Base-by-base conservation (phyloP, 2,888 invertebrate genomes). In the Sepiola atlantica region DNA sequence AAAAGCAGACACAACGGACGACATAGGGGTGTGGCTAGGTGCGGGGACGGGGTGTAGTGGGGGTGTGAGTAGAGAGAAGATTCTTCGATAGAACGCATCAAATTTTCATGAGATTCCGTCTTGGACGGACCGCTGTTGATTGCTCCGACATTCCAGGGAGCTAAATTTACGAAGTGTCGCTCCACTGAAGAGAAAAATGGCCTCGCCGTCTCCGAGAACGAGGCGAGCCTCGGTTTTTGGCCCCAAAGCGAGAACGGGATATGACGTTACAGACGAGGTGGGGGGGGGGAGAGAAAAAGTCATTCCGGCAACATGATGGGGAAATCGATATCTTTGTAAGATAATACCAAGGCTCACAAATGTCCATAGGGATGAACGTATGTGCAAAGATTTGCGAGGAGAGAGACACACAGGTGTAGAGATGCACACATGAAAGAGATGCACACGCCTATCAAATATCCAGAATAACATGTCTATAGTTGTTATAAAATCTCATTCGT, bases 91-190 rank as follows among this genome's bases (percentile, higher is more conserved):
- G 32, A 77, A 77, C 77, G 77, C n/a, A 77, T 77, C n/a, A 32
- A 77, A 77, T 14, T 77, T 77, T 77, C 32, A 32, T 77, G 77
- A 77, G 77, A n/a, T 77, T 21, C 32, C n/a, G n/a, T 77, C 77
- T 77, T 77, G n/a, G 14, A 16, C n/a, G 77, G 77, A 77, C n/a
- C 32, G 77, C 77, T 32, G n/a, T 32, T 77, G 77, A 77, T 77
- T 77, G 77, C n/a, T 77, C 77, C 18, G 77, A 77, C 32, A 77
- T 77, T 77, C 77, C 77, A 32, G n/a, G 77, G n/a, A 12, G n/a
- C 32, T n/a, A 77, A 77, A 77, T 77, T 77, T 77, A 77, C 77
- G n/a, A 77, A 77, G 77, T n/a, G 77, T 77, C 77, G 77, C 77
- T 77, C 77, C 77, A 77, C 16, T 77, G 77, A 77, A 77, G 77